Percentiles rank a stretch among this genome's conserved stretches.
Conservation (phyloP, 2,113 vertebrate species). For the Barbus barbus region DNA sequence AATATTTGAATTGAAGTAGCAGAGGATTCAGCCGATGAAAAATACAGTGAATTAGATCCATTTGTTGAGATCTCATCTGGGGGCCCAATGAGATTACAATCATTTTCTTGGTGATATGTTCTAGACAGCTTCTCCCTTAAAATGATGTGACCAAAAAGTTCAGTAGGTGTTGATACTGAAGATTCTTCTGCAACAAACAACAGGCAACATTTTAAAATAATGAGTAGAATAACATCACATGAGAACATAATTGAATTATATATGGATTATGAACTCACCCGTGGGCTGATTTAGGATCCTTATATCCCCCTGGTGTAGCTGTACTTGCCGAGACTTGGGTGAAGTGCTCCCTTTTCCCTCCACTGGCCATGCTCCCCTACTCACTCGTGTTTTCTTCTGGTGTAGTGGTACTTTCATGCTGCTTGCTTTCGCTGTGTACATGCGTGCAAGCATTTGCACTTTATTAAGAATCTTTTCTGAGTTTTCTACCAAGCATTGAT, state of each 20-base stretch:
- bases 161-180: constrained; percentile 54
- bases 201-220: neutral
- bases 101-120: constrained; percentile 69
- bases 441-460: constrained; percentile 84
- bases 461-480: constrained; percentile 83
- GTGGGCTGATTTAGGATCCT: constrained; percentile 23
- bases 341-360: neutral
- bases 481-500: constrained; percentile 72
- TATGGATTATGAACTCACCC: constrained; percentile 33
- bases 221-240: neutral
- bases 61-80: constrained; percentile 61
- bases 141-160: constrained; percentile 72
- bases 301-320: constrained; percentile 19
- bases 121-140: constrained; percentile 71
- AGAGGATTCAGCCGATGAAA: constrained; percentile 5
- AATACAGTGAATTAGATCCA: constrained; percentile 5
- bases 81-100: constrained; percentile 67
- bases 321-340: constrained; percentile 11
- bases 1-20: constrained; percentile 13
- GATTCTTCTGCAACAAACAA: constrained; percentile 51
- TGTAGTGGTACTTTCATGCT: constrained; percentile 77
- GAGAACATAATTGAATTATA: neutral
- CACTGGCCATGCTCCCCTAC: constrained; percentile 16
- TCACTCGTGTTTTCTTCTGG: constrained; percentile 63
- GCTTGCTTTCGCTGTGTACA: constrained; percentile 83